Percentiles rank a stretch among this genome's conserved stretches.
Evolutionary conservation across 2,113 vertebrate species (phyloP).

Genomic region (Sphaerodactylus townsendi): DNA sequence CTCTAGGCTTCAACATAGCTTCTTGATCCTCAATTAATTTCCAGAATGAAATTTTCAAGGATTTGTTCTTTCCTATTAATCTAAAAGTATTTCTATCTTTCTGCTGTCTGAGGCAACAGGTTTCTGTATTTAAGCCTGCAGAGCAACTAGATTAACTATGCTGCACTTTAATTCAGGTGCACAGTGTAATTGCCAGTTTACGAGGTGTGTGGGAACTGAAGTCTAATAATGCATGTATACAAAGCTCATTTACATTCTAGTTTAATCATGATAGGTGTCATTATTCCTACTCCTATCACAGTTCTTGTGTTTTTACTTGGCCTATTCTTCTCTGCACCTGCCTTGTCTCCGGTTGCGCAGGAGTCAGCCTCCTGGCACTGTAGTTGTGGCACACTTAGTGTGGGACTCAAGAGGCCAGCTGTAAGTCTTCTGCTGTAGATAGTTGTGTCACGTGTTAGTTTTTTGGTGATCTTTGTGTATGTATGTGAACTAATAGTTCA

Average conservation of each 20-base stretch:
- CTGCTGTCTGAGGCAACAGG: neutral
- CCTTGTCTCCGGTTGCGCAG: constrained; percentile 79
- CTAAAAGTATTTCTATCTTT: neutral
- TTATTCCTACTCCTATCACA: constrained; percentile 67
- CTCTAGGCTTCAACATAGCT: too few relatives aligned
- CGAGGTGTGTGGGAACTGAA: constrained; percentile 7
- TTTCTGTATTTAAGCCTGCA: constrained; percentile 17
- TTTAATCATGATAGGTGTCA: constrained; percentile 51
- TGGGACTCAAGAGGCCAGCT: constrained; percentile 82
- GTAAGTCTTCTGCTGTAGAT: constrained; percentile 78
- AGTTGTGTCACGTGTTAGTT: constrained; percentile 61
- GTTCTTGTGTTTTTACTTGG: constrained; percentile 74
- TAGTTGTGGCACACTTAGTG: constrained; percentile 84
- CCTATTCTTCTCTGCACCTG: constrained; percentile 71
- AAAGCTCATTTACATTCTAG: constrained; percentile 6
- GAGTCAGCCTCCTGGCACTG: constrained; percentile 84
- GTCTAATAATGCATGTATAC: constrained; percentile 1
- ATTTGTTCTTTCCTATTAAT: neutral
- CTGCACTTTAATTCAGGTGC: neutral
- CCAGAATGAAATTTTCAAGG: too few relatives aligned
- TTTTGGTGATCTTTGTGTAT: constrained; percentile 62
- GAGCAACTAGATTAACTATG: neutral
- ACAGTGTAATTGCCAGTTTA: neutral
- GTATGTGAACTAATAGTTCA: constrained; percentile 59
- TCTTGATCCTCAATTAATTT: too few relatives aligned